Percentiles rank a stretch among this genome's conserved stretches.
phyloP scores from a whole-genome alignment of 2,113 vertebrate genomes.

The Neotoma lepida region DNA sequence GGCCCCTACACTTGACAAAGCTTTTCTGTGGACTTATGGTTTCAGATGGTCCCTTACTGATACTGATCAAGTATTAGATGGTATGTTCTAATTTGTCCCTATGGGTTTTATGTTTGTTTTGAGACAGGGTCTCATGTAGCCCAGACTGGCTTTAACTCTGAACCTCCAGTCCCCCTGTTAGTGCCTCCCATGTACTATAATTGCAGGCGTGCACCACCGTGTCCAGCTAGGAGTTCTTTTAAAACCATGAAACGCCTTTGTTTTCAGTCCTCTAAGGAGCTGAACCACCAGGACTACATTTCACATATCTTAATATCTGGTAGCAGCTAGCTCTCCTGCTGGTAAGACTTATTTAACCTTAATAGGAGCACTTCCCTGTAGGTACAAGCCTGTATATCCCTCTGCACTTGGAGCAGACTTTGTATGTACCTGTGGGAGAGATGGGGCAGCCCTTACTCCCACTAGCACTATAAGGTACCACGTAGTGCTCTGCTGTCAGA shows the following conservation, averaged over 20 bases:
- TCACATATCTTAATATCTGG: too few relatives aligned
- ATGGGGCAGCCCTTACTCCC: neutral
- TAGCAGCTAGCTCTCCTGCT: neutral
- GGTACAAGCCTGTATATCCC: neutral
- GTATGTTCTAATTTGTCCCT: neutral
- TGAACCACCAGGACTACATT: neutral
- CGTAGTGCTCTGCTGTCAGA: neutral
- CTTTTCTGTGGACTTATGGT: neutral
- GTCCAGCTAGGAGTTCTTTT: neutral
- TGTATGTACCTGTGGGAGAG: neutral
- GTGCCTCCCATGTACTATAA: neutral
- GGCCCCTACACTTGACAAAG: too few relatives aligned
- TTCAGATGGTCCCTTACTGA: neutral
- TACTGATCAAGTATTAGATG: neutral
- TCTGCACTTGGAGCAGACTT: neutral
- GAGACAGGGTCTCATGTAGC: neutral
- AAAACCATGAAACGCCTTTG: neutral
- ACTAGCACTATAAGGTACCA: neutral
- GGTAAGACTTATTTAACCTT: neutral
- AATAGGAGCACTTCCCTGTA: accelerated
- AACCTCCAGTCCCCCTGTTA: neutral
- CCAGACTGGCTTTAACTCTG: neutral
- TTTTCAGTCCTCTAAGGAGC: neutral
- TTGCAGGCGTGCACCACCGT: neutral
- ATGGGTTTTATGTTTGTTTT: neutral